Evolutionary conservation across 53 echinoderm and acorn worm species (phyloP), one percentile per base, ranked within the genome.

Genomic region (Luidia sarsii): DNA sequence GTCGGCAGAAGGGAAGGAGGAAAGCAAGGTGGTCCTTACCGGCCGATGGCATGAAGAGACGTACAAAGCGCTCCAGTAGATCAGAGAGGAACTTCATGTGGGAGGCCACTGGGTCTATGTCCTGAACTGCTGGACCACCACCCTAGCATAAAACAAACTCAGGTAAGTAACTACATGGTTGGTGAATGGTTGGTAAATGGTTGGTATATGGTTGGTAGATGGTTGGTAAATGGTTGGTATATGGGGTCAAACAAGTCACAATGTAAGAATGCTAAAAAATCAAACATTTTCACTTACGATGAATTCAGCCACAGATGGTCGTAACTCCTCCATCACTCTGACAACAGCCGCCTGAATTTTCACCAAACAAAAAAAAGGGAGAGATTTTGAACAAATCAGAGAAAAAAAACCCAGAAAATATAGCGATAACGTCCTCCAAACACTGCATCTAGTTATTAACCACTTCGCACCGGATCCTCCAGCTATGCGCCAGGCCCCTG

Each of bases 101-200:
- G 16, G 91, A 79, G 15, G 87, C 91, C 10, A 91, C 33, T 15
- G 87, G 66, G 45, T 91, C 91, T 33, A 87, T 65, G 65, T 91
- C 83, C 19, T 91, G 60, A 7, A 72, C 82, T 20, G 82, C 73
- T 21, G 32, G 63, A 22, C 62, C 71, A 33, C 48, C 59, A 25
- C 50, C 38, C 87, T 87, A 0, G 9, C 22, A 56, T 0, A 0
- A 22, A 56, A 23, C 0, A 14, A 56, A 56, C 9, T 28, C 24
- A 22, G n/a, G n/a, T n/a, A n/a, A n/a, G n/a, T n/a, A n/a, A n/a
- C n/a, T n/a, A n/a, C n/a, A n/a, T n/a, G n/a, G n/a, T n/a, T n/a
- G n/a, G n/a, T 41, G 41, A 41, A 41, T 41, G 41, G 41, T 28
- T 24, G 21, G 8, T 33, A 28, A n/a, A 68, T n/a, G n/a, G n/a